These are phyloP conservation scores for Nasonia longicornis DNA, from an alignment of 1,140 invertebrate genomes.

Conservation along the genomic window DNA sequence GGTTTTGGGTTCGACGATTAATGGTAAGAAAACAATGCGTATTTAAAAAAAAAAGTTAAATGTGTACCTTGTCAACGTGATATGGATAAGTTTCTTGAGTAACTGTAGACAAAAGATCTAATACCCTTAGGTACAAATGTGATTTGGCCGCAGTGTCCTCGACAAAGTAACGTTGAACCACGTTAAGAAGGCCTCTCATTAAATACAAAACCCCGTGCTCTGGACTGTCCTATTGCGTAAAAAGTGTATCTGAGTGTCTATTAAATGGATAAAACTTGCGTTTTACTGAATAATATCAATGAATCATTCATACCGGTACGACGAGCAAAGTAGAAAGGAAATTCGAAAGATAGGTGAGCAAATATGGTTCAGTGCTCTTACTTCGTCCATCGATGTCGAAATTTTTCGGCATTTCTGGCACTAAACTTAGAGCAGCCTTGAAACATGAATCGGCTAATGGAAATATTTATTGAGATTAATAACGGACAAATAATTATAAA, in stretches of 20 bases:
- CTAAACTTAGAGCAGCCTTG: constrained; percentile 84
- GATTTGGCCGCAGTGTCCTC: constrained; percentile 70
- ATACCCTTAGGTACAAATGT: constrained; percentile 76
- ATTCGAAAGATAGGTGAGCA: constrained; percentile 80
- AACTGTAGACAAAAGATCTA: constrained; percentile 81
- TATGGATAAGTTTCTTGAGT: constrained; percentile 85
- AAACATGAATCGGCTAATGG: constrained; percentile 91
- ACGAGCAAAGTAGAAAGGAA: constrained; percentile 88
- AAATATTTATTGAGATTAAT: constrained; percentile 35
- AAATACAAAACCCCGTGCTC: constrained; percentile 86
- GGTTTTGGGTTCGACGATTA: constrained; percentile 36
- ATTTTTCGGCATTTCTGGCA: constrained; percentile 83
- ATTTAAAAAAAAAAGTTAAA: neutral
- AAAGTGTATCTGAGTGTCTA: constrained; percentile 3
- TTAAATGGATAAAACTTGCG: constrained; percentile 16
- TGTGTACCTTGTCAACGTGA: constrained; percentile 81
- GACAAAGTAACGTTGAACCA: constrained; percentile 80
- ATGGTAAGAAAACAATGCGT: constrained; percentile 23
- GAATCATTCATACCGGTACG: constrained; percentile 79
- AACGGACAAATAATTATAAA: constrained; percentile 2
- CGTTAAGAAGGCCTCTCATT: constrained; percentile 80
- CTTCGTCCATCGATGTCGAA: constrained; percentile 82
- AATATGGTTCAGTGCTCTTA: constrained; percentile 78
- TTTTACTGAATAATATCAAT: constrained; percentile 14
- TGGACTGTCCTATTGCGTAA: constrained; percentile 80